A percentile compares a stretch with the other conserved stretches of the same genome.
Conservation (phyloP, 2,888 invertebrate genomes). For the Adineta ricciae region DNA sequence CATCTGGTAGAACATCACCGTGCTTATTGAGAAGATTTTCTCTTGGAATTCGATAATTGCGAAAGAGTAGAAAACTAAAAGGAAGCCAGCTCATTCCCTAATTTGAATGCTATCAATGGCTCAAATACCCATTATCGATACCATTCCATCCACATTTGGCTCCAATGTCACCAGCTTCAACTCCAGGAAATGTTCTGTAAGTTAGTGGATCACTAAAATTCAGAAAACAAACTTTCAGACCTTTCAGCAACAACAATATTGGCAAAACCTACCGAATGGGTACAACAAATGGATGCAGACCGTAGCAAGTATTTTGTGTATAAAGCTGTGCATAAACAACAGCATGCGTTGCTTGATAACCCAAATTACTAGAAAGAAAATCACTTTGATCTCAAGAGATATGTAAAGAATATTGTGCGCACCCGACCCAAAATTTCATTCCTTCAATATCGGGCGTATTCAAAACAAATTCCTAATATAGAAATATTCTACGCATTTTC, state of each 20-base stretch:
- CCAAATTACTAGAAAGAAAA: slow-evolving; percentile 60
- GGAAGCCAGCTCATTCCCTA: too few relatives aligned
- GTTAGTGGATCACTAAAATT: slow-evolving; percentile 40
- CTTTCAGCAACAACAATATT: neutral
- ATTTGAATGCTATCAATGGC: too few relatives aligned
- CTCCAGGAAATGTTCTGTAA: slow-evolving; percentile 57
- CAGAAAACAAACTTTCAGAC: too few relatives aligned
- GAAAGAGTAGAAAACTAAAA: slow-evolving; percentile 70
- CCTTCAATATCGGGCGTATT: slow-evolving; percentile 68
- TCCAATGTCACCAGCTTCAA: slow-evolving; percentile 80
- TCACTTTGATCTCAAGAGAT: neutral
- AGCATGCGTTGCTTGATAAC: slow-evolving; percentile 67
- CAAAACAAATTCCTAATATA: slow-evolving; percentile 59
- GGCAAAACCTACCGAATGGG: slow-evolving; percentile 59
- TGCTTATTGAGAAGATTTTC: slow-evolving; percentile 74
- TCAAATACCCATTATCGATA: slow-evolving; percentile 73
- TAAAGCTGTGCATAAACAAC: slow-evolving; percentile 76
- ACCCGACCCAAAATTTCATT: slow-evolving; percentile 65
- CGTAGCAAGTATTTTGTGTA: slow-evolving; percentile 70
- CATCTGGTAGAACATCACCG: slow-evolving; percentile 76
- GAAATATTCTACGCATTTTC: neutral
- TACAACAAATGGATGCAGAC: slow-evolving; percentile 77
- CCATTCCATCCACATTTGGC: slow-evolving; percentile 82
- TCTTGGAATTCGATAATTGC: slow-evolving; percentile 73
- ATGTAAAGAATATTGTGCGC: neutral